Percentiles rank a stretch among this genome's conserved stretches.
Conservation (phyloP, 2,797 vertebrate genomes). For the Semaprochilodus insignis region DNA sequence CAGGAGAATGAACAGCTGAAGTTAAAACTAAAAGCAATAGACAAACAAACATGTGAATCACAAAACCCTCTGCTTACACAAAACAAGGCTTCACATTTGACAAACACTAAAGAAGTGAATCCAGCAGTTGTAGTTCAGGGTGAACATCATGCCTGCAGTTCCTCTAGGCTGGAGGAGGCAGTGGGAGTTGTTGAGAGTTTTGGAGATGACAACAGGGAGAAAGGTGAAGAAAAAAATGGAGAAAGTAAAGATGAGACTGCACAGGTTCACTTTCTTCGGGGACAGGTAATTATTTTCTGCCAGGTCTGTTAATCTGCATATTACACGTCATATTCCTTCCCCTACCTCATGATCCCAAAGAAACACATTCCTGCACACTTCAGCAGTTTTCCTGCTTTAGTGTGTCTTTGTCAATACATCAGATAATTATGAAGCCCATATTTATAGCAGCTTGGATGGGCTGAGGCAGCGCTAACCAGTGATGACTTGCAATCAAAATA, state of each 20-base stretch:
- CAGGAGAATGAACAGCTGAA: slow-evolving; percentile 66
- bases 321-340: too few relatives aligned
- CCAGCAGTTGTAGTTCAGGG: not conserved
- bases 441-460: not conserved
- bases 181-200: slow-evolving; percentile 1
- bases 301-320: too few relatives aligned
- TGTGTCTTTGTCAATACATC: not conserved
- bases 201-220: not conserved
- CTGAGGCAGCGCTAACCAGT: not conserved
- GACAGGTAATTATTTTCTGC: slow-evolving; percentile 20
- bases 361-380: not conserved
- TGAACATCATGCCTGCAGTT: not conserved
- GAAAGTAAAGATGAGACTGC: slow-evolving; percentile 8
- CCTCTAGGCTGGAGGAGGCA: slow-evolving; percentile 1
- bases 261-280: slow-evolving; percentile 25
- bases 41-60: not conserved
- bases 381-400: not conserved
- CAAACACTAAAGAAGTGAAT: slow-evolving; percentile 2
- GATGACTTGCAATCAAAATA: not conserved
- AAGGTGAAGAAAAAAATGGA: not conserved
- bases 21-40: slow-evolving; percentile 53
- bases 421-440: not conserved
- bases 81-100: slow-evolving; percentile 3
- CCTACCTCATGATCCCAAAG: not conserved
- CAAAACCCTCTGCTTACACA: slow-evolving; percentile 4